Base-by-base conservation (phyloP, 1,140 invertebrate genomes). In the Anoplolepis gracilipes region DNA sequence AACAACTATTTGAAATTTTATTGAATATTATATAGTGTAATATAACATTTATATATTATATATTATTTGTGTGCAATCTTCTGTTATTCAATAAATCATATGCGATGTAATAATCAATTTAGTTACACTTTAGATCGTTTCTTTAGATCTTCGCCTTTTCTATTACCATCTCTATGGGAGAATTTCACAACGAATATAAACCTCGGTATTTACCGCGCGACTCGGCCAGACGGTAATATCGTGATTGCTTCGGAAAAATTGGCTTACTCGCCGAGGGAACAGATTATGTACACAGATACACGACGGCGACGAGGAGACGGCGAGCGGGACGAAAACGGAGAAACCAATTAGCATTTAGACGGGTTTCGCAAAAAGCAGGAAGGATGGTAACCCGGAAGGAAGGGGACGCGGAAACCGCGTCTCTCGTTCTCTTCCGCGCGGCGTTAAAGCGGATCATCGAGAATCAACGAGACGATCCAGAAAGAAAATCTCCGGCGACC, bases 291-390 rank as follows among this genome's bases (percentile, higher is more conserved):
- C 67, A 79, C 77, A 70, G 77, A 79, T 79, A 79, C 77, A 79
- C 28, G 30, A 53, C 25, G 46, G 4, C 46, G 64, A 28, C 22
- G 76, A 67, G 30, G n/a, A 36, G 5, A 79, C 30, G 33, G 53
- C 33, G 49, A 11, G 25, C 22, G 49, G 30, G 65, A 69, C 39
- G 36, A 78, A 86, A 85, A 75, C 62, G 78, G 70, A 55, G 69
- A 76, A 84, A 88, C 85, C 69, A 88, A 88, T 88, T 88, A 88
- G 87, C 87, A 88, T 88, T 88, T 88, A 88, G 87, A 88, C 78
- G 73, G 87, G 85, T 84, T 88, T 84, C 46, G 78, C 49, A 53
- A 61, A 62, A 84, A 62, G 61, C 57, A 46, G 69, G 79, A 61
- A 49, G 69, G 69, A 62, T 61, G 84, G 57, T 36, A 46, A 28